Evolutionary conservation across 2,888 invertebrate species (phyloP).

Genomic region (Apamea epomidion): DNA sequence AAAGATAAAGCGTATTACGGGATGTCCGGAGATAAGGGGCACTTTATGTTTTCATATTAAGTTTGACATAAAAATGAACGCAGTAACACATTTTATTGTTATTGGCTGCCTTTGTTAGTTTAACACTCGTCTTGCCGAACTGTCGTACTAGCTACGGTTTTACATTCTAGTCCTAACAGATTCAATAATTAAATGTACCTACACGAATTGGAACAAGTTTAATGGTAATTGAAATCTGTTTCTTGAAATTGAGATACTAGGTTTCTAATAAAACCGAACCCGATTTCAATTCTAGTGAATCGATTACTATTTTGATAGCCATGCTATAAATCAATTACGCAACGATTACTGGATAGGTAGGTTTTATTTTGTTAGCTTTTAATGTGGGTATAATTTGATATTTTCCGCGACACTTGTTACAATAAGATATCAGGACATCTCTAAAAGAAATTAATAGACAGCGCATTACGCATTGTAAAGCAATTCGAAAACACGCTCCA

Average conservation of each 20-base stretch:
- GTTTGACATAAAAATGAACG: slow-evolving; percentile 82
- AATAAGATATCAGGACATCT: slow-evolving; percentile 41
- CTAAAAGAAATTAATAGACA: slow-evolving; percentile 83
- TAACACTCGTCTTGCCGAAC: slow-evolving; percentile 61
- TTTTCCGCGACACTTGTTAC: slow-evolving; percentile 10
- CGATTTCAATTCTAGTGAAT: slow-evolving; percentile 30
- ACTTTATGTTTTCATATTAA: slow-evolving; percentile 85
- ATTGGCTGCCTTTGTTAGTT: slow-evolving; percentile 76
- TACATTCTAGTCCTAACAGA: slow-evolving; percentile 16
- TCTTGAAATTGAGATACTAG: slow-evolving; percentile 40
- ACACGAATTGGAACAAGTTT: slow-evolving; percentile 11
- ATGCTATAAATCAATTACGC: slow-evolving; percentile 24
- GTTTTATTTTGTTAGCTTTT: slow-evolving; percentile 4
- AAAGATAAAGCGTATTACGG: slow-evolving; percentile 85
- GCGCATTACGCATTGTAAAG: slow-evolving; percentile 85
- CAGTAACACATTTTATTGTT: slow-evolving; percentile 77
- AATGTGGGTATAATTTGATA: slow-evolving; percentile 21
- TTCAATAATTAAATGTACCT: slow-evolving; percentile 11
- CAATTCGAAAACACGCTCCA: slow-evolving; percentile 87
- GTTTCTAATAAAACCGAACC: slow-evolving; percentile 40
- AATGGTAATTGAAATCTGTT: slow-evolving; percentile 37
- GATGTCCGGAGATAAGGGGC: slow-evolving; percentile 84
- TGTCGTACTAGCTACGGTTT: slow-evolving; percentile 46
- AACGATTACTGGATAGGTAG: not conserved
- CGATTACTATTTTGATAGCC: slow-evolving; percentile 28